Conservation (phyloP, 1,140 invertebrate genomes). For the Drosophila pseudoananassae region DNA sequence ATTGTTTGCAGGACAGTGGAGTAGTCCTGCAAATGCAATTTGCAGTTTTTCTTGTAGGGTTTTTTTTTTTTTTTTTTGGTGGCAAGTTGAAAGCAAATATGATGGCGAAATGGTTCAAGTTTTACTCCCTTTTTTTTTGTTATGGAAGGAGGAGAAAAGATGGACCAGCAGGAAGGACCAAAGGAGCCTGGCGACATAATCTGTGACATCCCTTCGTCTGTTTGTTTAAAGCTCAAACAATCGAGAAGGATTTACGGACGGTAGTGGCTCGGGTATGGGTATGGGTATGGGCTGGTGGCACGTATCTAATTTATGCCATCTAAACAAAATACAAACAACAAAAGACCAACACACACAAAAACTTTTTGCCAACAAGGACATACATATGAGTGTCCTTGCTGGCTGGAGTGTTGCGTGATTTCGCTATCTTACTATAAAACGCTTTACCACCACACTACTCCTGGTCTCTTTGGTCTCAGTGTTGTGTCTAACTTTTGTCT, state of each 20-base stretch:
- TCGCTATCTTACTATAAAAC: conserved; percentile 67
- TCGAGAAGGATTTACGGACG: conserved; percentile 36
- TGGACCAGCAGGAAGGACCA: conserved; percentile 7
- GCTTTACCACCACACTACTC: conserved; percentile 21
- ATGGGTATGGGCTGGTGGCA: conserved; percentile 48
- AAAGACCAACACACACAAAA: conserved; percentile 65
- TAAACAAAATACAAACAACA: conserved; percentile 77
- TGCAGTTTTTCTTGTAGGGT: conserved; percentile 27
- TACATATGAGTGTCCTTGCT: conserved; percentile 16
- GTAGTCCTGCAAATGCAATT: conserved; percentile 51
- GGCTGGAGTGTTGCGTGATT: conserved; percentile 63
- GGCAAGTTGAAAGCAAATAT: conserved; percentile 70
- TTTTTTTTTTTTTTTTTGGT: conserved; percentile 15
- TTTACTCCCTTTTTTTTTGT: conserved; percentile 5
- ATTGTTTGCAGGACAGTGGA: conserved; percentile 46
- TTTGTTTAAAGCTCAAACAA: conserved; percentile 52
- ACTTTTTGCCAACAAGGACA: conserved; percentile 44
- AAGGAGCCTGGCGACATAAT: conserved; percentile 30
- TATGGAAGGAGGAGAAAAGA: not conserved
- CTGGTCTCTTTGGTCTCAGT: conserved; percentile 46
- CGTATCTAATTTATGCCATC: conserved; percentile 82
- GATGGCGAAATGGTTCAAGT: conserved; percentile 44
- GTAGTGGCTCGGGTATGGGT: conserved; percentile 13
- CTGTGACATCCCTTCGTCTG: conserved; percentile 24
- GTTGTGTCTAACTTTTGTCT: conserved; percentile 70